These are phyloP conservation scores for Aethes cnicana DNA, from an alignment of 2,888 invertebrate species.

Conservation along the genomic window DNA sequence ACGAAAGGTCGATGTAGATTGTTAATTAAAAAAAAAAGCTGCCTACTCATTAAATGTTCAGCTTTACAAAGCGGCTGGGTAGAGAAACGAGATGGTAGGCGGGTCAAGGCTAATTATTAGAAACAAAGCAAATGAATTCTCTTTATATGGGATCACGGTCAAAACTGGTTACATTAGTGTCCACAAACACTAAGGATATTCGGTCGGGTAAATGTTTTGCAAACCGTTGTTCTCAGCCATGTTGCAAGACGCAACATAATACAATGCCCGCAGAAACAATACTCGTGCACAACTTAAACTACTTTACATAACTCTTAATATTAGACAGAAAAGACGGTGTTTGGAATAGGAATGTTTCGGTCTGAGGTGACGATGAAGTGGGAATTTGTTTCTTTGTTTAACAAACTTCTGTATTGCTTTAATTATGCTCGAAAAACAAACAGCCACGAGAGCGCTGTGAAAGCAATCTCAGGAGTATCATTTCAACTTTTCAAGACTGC, in stretches of 20 bases:
- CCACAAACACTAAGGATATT: constrained; percentile 36
- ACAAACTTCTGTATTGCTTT: not conserved
- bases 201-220: constrained; percentile 54
- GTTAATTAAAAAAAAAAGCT: not conserved
- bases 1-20: not conserved
- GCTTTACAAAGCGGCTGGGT: too few relatives aligned
- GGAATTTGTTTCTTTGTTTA: constrained; percentile 5
- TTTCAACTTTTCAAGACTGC: too few relatives aligned
- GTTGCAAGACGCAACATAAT: constrained; percentile 62
- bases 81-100: too few relatives aligned
- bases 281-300: constrained; percentile 47
- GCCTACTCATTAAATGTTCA: constrained; percentile 2
- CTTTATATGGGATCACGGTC: constrained; percentile 23
- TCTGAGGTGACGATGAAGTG: too few relatives aligned
- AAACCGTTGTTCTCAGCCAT: constrained; percentile 58
- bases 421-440: not conserved
- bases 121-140: constrained; percentile 15
- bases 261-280: constrained; percentile 68
- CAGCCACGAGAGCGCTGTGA: too few relatives aligned
- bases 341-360: not conserved
- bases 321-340: constrained; percentile 26
- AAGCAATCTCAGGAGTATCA: too few relatives aligned
- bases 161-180: constrained; percentile 26
- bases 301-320: constrained; percentile 41
- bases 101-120: constrained; percentile 19